Conservation (phyloP, 2,797 vertebrate species). For the Bucorvus abyssinicus region DNA sequence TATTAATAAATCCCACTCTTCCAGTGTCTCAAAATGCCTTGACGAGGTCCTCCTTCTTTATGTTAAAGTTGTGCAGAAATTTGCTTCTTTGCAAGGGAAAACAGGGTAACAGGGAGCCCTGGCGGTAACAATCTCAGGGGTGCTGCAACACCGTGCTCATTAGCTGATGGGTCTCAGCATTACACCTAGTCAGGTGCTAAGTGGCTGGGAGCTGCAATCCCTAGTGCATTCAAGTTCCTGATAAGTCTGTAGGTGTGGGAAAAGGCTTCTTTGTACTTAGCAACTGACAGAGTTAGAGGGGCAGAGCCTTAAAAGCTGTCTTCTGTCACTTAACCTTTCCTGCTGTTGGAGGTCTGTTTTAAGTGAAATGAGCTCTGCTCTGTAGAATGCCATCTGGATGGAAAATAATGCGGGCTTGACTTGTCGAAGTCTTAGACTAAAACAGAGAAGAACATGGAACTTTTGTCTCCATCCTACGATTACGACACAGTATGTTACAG, state of each 20-base stretch:
- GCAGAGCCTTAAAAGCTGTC: background rate
- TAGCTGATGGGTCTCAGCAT: conserved; percentile 53
- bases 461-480: background rate
- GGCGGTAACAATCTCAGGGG: accelerated
- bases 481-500: background rate
- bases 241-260: background rate
- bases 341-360: background rate
- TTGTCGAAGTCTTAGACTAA: background rate
- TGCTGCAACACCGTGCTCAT: background rate
- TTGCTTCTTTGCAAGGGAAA: background rate
- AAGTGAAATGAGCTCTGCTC: background rate
- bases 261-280: background rate
- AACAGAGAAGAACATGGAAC: background rate
- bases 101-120: background rate
- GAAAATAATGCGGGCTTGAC: background rate
- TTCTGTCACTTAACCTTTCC: background rate
- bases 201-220: conserved; percentile 59
- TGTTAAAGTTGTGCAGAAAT: background rate
- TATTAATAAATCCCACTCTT: background rate
- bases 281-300: background rate
- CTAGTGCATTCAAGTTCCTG: conserved; percentile 10
- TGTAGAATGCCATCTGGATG: background rate
- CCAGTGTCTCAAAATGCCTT: background rate
- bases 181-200: conserved; percentile 57
- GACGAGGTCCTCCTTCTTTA: background rate